Base-by-base conservation (phyloP, 2,113 vertebrate genomes). In the Triplophysa rosa region DNA sequence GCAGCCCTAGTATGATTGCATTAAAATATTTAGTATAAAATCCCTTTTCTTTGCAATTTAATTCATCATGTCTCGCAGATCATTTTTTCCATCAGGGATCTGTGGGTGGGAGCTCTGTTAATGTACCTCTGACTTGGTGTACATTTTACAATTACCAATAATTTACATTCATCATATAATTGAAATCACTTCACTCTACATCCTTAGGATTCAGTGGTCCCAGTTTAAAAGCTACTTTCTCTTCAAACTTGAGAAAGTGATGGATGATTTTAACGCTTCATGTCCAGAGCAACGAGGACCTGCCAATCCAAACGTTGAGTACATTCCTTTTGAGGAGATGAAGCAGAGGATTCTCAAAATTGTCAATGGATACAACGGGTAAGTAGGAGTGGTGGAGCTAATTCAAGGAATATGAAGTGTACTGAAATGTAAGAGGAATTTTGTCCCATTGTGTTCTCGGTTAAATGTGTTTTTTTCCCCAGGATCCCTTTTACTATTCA, bases 401-500 rank as follows among this genome's bases (percentile, higher is more conserved):
- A 16, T 52, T 52, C 49, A 16, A 11, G 13, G 1, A 52, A 52
- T 17, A 17, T 17, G 13, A 49, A 14, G 14, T 49, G 7, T 11
- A 19, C 7, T 16, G 4, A 19, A 58, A n/a, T 19, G 17, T 58
- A 19, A 9, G 8, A 58, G 54, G 16, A 58, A 58, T 9, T 58
- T 21, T 58, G 3, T 52, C 49, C 49, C 14, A 52, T 45, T 16
- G 14, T 52, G 14, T 52, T 52, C 54, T 58, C 8, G 7, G 19
- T 21, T 58, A n/a, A 58, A 58, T 58, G 54, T 58, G 19, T 76
- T 17, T 24, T 67, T 61, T 47, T 89, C 89, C 91, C 54, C 90
- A 98, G 96, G 90, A 96, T 96, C 81, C 97, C 96, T 76, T 98
- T 99, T 89, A 98, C 96, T 84, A 98, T 99, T 88, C 97, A 98